Evolutionary conservation across 92 coral and sea anemone species (phyloP), one percentile per base, ranked within the genome.

Genomic region (Ricordea florida): DNA sequence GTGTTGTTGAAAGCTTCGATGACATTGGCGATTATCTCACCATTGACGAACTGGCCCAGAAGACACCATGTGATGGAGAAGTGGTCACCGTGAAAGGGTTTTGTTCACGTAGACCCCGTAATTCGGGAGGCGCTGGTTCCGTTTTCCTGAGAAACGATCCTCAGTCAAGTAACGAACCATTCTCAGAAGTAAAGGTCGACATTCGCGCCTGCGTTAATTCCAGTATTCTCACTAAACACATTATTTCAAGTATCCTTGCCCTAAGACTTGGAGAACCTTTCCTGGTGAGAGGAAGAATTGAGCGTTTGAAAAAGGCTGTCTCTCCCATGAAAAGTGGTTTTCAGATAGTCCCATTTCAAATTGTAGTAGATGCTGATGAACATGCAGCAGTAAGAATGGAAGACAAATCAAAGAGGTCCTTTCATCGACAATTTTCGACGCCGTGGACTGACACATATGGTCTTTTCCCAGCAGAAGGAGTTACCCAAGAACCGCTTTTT

Each of bases 241-340:
- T 37, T 3, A 26, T 85, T 32, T 51, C 35, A 18, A 32, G 62
- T 25, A 50, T 77, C 22, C 62, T 90, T 7, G n/a, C 81, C 26
- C 44, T 76, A 40, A 77, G 67, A 44, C 61, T 67, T 13, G 76
- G 92, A 31, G 78, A 75, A 26, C 47, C 42, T 10, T 56, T 66
- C 0, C 32, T 46, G n/a, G 72, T 86, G 51, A 71, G 81, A 71
- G 96, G 96, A 35, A 90, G 80, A 46, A 80, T 90, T 68, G 71
- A 86, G 26, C 37, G 27, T 21, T 36, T 70, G 1, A 83, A 86
- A 23, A 27, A 81, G 24, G 44, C 14, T 7, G 61, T 62, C 18
- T 17, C 22, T 9, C 49, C 80, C 0, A 50, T 72, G 57, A 79
- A 70, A n/a, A 49, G 74, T 24, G 53, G 57, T 0, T 72, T 69